phyloP scores from a whole-genome alignment of 2,888 invertebrate species.

The Tipula confusa region DNA sequence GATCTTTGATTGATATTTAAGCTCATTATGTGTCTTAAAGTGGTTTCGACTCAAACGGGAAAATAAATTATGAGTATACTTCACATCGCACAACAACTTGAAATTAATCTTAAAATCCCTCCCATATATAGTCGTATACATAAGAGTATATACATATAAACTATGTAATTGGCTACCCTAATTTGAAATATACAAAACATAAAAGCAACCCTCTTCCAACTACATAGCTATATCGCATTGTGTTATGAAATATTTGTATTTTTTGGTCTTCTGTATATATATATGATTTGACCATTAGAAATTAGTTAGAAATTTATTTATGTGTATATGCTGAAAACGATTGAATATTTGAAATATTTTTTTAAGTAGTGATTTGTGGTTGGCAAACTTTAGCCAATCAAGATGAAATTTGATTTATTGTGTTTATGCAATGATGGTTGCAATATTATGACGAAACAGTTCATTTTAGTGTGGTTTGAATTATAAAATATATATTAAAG shows the following conservation, averaged over 20 bases:
- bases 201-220: background rate
- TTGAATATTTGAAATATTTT: conserved; percentile 15
- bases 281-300: background rate
- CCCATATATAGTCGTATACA: background rate
- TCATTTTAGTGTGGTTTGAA: too few relatives aligned
- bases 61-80: background rate
- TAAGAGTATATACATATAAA: background rate
- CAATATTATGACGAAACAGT: background rate
- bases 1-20: background rate
- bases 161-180: conserved; percentile 17
- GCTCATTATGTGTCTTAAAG: background rate
- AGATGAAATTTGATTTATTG: background rate
- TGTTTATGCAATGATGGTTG: background rate
- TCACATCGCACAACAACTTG: background rate
- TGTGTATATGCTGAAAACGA: background rate
- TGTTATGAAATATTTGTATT: conserved; percentile 21
- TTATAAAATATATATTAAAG: too few relatives aligned
- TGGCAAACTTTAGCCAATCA: background rate
- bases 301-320: background rate
- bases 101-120: conserved; percentile 20
- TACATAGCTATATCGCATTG: background rate
- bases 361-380: background rate
- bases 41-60: background rate
- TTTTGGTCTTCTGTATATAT: background rate
- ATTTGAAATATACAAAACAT: background rate